phyloP scores from a whole-genome alignment of 2,113 vertebrate genomes.

The Aleadryas rufinucha region DNA sequence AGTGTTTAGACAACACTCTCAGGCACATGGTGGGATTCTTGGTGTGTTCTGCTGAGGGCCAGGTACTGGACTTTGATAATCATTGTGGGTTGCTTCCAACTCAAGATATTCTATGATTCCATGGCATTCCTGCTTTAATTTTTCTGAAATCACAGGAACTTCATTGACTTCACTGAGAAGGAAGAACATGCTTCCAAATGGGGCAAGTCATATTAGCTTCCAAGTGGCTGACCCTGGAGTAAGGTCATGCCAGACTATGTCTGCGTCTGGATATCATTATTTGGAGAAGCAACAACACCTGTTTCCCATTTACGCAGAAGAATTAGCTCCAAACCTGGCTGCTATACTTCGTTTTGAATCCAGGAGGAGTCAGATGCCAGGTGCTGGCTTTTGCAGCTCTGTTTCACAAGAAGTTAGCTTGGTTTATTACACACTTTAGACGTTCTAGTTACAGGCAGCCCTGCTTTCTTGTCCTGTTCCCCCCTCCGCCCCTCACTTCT shows the following conservation, averaged over 20 bases:
- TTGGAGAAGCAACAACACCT: not conserved
- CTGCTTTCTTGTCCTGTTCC: not conserved
- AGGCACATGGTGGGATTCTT: not conserved
- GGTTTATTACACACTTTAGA: not conserved
- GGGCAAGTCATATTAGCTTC: not conserved
- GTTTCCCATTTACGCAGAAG: not conserved
- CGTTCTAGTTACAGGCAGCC: not conserved
- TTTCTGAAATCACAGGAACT: not conserved
- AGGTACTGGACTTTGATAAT: not conserved
- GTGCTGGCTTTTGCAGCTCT: not conserved
- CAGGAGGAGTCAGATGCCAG: not conserved
- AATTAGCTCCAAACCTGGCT: not conserved
- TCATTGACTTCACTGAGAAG: not conserved
- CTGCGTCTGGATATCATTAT: not conserved
- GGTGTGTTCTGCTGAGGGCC: not conserved
- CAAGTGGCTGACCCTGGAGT: not conserved
- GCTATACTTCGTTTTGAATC: not conserved
- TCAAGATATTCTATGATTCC: not conserved
- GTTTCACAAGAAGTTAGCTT: not conserved
- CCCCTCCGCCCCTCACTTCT: not conserved
- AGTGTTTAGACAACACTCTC: not conserved
- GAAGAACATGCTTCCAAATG: not conserved
- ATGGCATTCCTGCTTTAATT: accelerated
- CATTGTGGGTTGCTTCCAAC: accelerated
- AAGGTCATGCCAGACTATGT: not conserved